phyloP scores from a whole-genome alignment of 2,888 invertebrate genomes.

The Amitus sp. region DNA sequence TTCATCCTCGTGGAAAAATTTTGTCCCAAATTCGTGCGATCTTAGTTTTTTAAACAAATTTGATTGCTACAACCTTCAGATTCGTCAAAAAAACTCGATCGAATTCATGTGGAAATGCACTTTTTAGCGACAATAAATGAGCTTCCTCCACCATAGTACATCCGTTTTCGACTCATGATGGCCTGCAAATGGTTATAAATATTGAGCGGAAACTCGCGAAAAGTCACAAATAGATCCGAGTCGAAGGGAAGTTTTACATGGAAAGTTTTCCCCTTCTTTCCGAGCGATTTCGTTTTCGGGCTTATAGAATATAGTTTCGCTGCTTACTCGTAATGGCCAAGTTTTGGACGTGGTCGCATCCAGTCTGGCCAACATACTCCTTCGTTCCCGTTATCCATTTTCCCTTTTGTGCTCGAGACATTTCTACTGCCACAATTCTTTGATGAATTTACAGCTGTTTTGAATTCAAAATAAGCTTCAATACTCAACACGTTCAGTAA shows the following conservation, averaged over 20 bases:
- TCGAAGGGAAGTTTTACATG: constrained; percentile 31
- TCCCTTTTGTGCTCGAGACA: constrained; percentile 21
- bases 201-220: constrained; percentile 20
- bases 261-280: constrained; percentile 34
- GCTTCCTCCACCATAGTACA: too few species aligned
- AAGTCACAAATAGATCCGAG: constrained; percentile 29
- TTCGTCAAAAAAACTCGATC: constrained; percentile 25
- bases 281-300: constrained; percentile 33
- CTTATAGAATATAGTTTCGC: constrained; percentile 49
- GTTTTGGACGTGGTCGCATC: constrained; percentile 56
- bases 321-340: constrained; percentile 56
- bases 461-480: too few species aligned
- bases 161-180: too few species aligned
- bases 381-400: constrained; percentile 29
- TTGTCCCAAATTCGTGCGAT: too few species aligned
- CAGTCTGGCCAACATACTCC: constrained; percentile 42
- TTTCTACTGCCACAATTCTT: constrained; percentile 10
- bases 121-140: too few species aligned
- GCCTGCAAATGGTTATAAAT: constrained; percentile 26
- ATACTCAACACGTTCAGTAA: too few species aligned
- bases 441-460: background rate
- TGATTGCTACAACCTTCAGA: too few species aligned
- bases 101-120: constrained; percentile 17
- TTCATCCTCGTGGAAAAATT: too few species aligned
- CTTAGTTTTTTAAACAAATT: too few species aligned